Conservation (phyloP, 2,888 invertebrate species). For the Eupithecia subfuscata region DNA sequence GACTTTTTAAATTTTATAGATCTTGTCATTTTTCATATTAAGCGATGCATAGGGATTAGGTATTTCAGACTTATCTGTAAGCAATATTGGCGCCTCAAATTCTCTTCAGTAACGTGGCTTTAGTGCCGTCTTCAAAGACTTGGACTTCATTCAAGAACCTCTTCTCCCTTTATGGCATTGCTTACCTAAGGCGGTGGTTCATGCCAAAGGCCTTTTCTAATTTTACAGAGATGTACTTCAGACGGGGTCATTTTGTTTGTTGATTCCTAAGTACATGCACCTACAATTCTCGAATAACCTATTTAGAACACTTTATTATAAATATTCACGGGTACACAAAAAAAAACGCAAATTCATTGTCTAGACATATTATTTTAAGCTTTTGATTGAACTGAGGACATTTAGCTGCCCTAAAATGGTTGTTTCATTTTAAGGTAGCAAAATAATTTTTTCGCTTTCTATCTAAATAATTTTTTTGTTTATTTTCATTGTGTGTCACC, state of each 20-base stretch:
- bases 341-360: no score
- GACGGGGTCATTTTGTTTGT: constrained; percentile 4
- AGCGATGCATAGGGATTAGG: background rate
- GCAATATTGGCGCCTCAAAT: constrained; percentile 37
- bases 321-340: no score
- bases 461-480: no score
- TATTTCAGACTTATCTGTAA: constrained; percentile 23
- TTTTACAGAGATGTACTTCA: constrained; percentile 21
- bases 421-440: no score
- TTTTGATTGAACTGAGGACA: no score
- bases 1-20: background rate
- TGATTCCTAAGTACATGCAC: background rate
- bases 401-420: no score
- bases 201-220: constrained; percentile 32
- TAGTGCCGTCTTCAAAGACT: constrained; percentile 41
- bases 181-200: constrained; percentile 33
- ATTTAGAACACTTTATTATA: background rate
- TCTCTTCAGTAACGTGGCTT: constrained; percentile 38
- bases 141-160: constrained; percentile 44
- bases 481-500: no score
- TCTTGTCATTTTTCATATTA: background rate
- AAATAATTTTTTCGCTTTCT: no score
- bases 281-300: background rate
- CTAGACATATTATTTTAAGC: no score
- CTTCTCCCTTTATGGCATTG: constrained; percentile 36